phyloP scores from a whole-genome alignment of 1,140 invertebrate genomes.

The Phthorimaea operculella region DNA sequence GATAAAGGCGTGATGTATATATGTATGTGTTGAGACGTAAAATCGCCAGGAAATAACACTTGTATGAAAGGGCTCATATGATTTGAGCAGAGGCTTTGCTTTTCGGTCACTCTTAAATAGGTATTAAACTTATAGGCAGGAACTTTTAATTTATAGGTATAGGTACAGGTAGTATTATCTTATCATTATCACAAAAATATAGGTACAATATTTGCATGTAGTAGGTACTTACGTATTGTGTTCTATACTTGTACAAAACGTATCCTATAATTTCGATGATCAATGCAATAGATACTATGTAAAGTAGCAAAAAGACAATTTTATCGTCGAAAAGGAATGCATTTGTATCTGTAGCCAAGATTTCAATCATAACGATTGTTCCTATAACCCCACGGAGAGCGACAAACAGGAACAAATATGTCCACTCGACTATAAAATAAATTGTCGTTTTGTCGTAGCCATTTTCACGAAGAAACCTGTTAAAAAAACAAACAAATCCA shows the following conservation, averaged over 20 bases:
- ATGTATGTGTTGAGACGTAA: no score
- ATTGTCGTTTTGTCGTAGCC: conserved; percentile 35
- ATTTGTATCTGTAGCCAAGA: conserved; percentile 36
- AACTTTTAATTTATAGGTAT: no score
- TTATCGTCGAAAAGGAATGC: conserved; percentile 44
- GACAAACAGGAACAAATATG: conserved; percentile 42
- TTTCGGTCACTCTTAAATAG: no score
- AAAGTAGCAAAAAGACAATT: conserved; percentile 36
- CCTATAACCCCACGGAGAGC: conserved; percentile 40
- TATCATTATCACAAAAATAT: no score
- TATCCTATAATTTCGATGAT: conserved; percentile 50
- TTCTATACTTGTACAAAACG: conserved; percentile 49
- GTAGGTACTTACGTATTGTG: conserved; percentile 48
- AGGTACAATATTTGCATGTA: no score
- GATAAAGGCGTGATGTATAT: no score
- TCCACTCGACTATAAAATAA: conserved; percentile 38
- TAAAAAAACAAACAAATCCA: conserved; percentile 8
- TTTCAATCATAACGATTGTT: conserved; percentile 37
- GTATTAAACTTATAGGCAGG: no score
- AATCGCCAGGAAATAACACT: no score
- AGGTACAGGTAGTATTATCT: no score
- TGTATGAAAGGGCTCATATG: no score
- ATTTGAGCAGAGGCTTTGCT: no score
- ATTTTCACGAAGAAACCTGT: conserved; percentile 46
- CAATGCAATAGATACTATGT: conserved; percentile 41